Base-by-base conservation (phyloP, 2,888 invertebrate genomes). In the Ischnura elegans region DNA sequence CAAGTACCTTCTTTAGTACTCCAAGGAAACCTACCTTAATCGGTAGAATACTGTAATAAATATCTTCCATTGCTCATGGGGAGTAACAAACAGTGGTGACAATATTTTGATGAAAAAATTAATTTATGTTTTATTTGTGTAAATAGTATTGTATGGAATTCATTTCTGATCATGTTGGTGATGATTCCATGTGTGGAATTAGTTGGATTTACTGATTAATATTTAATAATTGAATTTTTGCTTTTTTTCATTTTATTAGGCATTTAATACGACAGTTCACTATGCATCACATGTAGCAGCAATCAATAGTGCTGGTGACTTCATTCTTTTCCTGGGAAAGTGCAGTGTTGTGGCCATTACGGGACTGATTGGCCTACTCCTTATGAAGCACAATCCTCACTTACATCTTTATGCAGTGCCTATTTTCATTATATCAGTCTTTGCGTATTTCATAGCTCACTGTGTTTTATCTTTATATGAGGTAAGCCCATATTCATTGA, bases 401-500 rank as follows among this genome's bases (percentile, higher is more conserved):
- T 96, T 99, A 84, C 98, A 98, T 95, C 98, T 98, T 96, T 98
- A 97, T 95, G 98, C 98, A 87, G 97, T 98, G 25, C 99, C 99
- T 0, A 98, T 99, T 1, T 97, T 99, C 93, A 96, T 99, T 47
- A 98, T 98, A 45, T 98, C 98, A 95, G 96, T 99, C 87, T 99
- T 98, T 96, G 97, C 99, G 0, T 99, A 98, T 96, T 98, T 99
- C 95, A 98, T 99, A 94, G 98, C 99, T 13, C 99, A 99, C 95
- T 98, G 98, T 96, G 98, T 99, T 94, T 97, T 99, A 93, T 99
- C 99, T 10, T 97, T 99, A 5, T 99, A 99, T 95, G 99, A 99
- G 97, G 99, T 99, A 96, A 96, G 96, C 10, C 76, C 13, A 76
- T 10, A 10, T 36, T 93, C 25, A 16, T 25, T 43, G 10, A 93